Conservation (phyloP, 2,113 vertebrate genomes). For the Ciconia boyciana region DNA sequence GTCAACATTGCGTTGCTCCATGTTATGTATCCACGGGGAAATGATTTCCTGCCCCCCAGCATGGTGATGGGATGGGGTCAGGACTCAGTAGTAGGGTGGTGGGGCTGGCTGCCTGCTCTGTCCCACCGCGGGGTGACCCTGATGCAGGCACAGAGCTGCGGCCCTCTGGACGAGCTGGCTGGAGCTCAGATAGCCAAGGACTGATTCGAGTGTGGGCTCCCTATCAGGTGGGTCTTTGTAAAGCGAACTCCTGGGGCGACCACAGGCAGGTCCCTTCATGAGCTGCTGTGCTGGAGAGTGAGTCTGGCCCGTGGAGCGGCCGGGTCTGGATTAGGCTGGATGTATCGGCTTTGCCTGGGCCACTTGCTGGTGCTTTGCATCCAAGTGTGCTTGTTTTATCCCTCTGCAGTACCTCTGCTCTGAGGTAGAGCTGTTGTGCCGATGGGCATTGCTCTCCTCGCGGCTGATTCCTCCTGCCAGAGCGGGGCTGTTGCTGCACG, state of each 20-base stretch:
- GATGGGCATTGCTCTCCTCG: neutral
- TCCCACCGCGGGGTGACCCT: fast-evolving
- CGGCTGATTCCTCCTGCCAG: neutral
- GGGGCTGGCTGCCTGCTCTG: neutral
- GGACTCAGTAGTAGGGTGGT: fast-evolving
- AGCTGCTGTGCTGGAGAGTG: neutral
- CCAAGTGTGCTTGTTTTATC: too few relatives aligned
- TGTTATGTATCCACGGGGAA: fast-evolving
- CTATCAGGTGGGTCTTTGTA: too few relatives aligned
- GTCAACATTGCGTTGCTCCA: neutral
- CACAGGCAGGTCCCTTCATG: neutral
- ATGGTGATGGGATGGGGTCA: neutral
- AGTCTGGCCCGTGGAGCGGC: neutral
- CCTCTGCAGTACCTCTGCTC: neutral
- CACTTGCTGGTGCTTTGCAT: neutral
- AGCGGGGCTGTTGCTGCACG: fast-evolving
- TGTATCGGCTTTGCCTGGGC: neutral
- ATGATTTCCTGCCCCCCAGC: fast-evolving
- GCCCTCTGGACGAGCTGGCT: neutral
- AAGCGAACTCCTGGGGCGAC: neutral
- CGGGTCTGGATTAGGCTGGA: neutral
- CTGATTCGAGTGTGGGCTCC: neutral
- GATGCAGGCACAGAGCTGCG: neutral
- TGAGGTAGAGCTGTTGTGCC: neutral
- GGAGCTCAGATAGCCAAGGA: neutral